Percentiles rank a stretch among this genome's conserved stretches.
Conservation (phyloP, 2,888 invertebrate species). For the Yponomeuta evonymella region DNA sequence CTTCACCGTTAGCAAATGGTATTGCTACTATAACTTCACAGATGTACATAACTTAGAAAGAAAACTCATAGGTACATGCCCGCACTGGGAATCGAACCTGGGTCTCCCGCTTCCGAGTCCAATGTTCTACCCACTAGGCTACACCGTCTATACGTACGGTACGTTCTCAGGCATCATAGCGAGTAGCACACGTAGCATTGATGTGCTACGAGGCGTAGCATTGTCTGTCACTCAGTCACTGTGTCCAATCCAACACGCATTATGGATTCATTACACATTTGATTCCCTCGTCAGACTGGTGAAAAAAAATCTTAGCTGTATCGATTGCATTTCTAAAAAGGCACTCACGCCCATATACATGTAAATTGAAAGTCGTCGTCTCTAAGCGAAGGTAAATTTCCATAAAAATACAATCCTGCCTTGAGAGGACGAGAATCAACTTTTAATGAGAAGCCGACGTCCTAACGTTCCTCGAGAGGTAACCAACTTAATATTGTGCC, state of each 20-base stretch:
- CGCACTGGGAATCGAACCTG: no score
- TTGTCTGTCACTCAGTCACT: no score
- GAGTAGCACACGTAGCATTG: not conserved
- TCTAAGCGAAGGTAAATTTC: conserved; percentile 12
- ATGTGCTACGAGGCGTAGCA: not conserved
- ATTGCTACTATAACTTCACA: no score
- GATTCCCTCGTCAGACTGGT: no score
- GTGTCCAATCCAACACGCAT: not conserved
- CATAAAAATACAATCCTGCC: conserved; percentile 36
- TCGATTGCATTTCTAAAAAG: not conserved
- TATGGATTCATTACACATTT: no score
- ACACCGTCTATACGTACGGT: no score
- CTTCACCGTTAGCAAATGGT: no score
- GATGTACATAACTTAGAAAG: no score
- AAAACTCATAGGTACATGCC: no score
- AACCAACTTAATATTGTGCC: conserved; percentile 1
- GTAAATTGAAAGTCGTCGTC: conserved; percentile 42
- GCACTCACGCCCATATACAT: conserved; percentile 24
- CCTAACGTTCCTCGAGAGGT: not conserved
- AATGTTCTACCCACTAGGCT: no score
- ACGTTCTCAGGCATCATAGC: not conserved
- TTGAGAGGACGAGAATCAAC: conserved; percentile 33
- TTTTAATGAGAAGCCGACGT: conserved; percentile 44
- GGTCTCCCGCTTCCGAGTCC: no score
- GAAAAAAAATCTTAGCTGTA: not conserved